Evolutionary conservation across 2,888 invertebrate species (phyloP).

Genomic region (Drosophila algonquin): DNA sequence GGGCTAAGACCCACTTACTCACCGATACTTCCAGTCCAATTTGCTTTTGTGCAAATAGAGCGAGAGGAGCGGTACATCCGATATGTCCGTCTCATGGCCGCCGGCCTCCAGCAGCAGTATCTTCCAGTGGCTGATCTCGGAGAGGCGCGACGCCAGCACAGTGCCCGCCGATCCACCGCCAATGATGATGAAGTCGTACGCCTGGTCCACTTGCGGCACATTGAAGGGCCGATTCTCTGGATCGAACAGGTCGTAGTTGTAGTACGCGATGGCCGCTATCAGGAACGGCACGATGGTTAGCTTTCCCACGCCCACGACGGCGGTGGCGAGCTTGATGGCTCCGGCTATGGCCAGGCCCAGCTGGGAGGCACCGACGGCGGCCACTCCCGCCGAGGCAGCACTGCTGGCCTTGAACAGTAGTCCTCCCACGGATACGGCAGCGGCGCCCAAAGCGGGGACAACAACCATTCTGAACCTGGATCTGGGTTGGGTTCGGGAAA

Average conservation of each 20-base stretch:
- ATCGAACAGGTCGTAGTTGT: constrained; percentile 93
- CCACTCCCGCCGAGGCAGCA: constrained; percentile 78
- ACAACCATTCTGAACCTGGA: constrained; percentile 69
- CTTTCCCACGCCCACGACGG: constrained; percentile 89
- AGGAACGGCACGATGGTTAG: constrained; percentile 90
- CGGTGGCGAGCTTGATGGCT: constrained; percentile 89
- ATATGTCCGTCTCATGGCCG: constrained; percentile 93
- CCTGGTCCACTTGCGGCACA: constrained; percentile 86
- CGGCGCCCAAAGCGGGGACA: constrained; percentile 78
- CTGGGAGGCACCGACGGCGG: constrained; percentile 84
- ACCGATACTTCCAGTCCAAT: constrained; percentile 95
- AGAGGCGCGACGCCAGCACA: constrained; percentile 91
- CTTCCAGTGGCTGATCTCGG: constrained; percentile 91
- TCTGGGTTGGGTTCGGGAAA: not conserved
- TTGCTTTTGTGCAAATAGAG: constrained; percentile 94
- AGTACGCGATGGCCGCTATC: constrained; percentile 91
- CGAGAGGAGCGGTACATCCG: constrained; percentile 94
- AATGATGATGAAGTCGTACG: constrained; percentile 93
- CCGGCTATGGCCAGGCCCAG: constrained; percentile 84
- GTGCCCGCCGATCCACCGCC: constrained; percentile 94
- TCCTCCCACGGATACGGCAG: constrained; percentile 81
- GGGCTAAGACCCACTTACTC: constrained; percentile 61
- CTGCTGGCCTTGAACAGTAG: constrained; percentile 82
- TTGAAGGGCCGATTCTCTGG: constrained; percentile 92
- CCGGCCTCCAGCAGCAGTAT: constrained; percentile 93